phyloP scores from a whole-genome alignment of 2,888 invertebrate species.

The Antheraea yamamai region DNA sequence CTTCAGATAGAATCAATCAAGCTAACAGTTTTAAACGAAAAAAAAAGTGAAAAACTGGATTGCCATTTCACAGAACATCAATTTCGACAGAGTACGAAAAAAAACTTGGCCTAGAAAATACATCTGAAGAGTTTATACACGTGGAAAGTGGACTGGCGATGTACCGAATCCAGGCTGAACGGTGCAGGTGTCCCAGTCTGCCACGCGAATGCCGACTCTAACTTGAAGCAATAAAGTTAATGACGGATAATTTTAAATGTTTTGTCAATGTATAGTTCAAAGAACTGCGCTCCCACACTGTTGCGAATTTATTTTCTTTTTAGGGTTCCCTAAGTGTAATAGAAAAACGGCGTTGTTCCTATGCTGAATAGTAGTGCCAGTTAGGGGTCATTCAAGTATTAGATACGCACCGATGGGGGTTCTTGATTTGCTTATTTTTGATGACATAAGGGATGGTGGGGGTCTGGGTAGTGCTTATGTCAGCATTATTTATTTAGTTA shows the following conservation, averaged over 20 bases:
- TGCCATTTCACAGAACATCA: slow-evolving; percentile 3
- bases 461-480: too few relatives aligned
- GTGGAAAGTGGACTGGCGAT: slow-evolving; percentile 23
- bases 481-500: too few relatives aligned
- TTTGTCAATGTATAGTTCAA: slow-evolving; percentile 53
- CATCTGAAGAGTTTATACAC: slow-evolving; percentile 20
- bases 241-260: slow-evolving; percentile 15
- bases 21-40: not conserved
- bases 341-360: not conserved
- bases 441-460: too few relatives aligned
- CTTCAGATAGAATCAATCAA: not conserved
- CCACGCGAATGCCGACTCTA: slow-evolving; percentile 28
- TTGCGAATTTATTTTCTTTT: slow-evolving; percentile 49
- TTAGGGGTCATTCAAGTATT: too few relatives aligned
- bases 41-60: not conserved
- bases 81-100: not conserved
- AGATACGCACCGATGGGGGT: too few relatives aligned
- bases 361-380: too few relatives aligned
- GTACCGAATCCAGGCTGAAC: slow-evolving; percentile 21
- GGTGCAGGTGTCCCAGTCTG: slow-evolving; percentile 15
- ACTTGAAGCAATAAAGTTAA: slow-evolving; percentile 1
- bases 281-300: slow-evolving; percentile 64
- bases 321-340: slow-evolving; percentile 31
- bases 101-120: slow-evolving; percentile 1
- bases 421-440: too few relatives aligned